Evolutionary conservation across 2,888 invertebrate genomes (phyloP).

Genomic region (Epirrita christyi): DNA sequence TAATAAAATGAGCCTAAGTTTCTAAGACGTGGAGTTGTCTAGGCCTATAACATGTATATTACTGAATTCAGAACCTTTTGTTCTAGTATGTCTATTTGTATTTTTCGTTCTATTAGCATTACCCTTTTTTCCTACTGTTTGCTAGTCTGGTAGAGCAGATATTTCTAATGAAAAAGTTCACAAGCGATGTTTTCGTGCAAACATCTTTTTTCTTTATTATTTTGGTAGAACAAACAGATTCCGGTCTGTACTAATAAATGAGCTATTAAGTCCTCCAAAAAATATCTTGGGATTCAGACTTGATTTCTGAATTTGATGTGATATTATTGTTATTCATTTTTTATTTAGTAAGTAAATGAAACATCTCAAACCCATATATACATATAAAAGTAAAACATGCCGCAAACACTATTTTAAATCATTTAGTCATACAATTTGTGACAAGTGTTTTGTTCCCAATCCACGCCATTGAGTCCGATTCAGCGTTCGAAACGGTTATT

Average conservation of each 20-base stretch:
- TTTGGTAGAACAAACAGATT: slow-evolving; percentile 3
- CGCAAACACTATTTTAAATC: neutral
- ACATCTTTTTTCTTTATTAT: slow-evolving; percentile 13
- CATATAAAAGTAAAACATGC: neutral
- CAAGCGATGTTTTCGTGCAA: slow-evolving; percentile 6
- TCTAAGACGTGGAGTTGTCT: slow-evolving; percentile 8
- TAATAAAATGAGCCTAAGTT: slow-evolving; percentile 18
- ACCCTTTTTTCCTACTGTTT: neutral
- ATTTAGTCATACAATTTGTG: slow-evolving; percentile 12
- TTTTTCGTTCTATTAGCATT: no score
- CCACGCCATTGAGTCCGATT: slow-evolving; percentile 24
- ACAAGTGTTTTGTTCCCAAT: slow-evolving; percentile 17
- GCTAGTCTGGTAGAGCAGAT: neutral
- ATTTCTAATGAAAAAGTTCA: slow-evolving; percentile 5
- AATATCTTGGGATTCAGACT: neutral
- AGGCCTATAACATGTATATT: slow-evolving; percentile 3
- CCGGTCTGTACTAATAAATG: slow-evolving; percentile 6
- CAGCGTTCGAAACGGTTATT: slow-evolving; percentile 20
- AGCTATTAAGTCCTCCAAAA: slow-evolving; percentile 2
- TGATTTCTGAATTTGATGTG: neutral
- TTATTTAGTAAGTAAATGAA: no score
- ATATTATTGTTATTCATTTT: no score
- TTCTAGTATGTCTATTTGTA: neutral
- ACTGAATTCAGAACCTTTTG: slow-evolving; percentile 7
- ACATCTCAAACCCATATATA: neutral